Evolutionary conservation across 2,797 vertebrate genomes (phyloP).

Genomic region (Molossus alvarezi): DNA sequence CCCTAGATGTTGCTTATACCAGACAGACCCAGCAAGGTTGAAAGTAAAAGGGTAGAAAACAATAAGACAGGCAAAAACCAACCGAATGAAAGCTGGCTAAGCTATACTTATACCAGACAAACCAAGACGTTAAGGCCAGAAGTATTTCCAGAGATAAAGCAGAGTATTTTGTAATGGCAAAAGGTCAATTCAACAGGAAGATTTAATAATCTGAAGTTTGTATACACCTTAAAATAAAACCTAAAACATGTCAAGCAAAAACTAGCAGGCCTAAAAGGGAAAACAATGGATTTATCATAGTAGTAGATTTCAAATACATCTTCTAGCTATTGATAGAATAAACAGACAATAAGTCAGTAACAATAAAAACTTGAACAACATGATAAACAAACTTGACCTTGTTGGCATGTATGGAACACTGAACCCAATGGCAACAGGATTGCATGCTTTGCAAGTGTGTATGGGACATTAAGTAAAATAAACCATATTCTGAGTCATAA

Average conservation of each 20-base stretch:
- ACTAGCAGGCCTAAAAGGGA: slow-evolving; percentile 26
- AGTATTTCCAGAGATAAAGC: slow-evolving; percentile 55
- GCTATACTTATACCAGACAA: neutral
- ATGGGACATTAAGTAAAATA: slow-evolving; percentile 63
- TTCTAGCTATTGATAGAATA: slow-evolving; percentile 54
- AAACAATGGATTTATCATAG: slow-evolving; percentile 34
- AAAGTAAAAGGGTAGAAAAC: slow-evolving; percentile 38
- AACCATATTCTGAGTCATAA: slow-evolving; percentile 6
- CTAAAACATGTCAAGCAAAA: slow-evolving; percentile 41
- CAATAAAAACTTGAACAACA: slow-evolving; percentile 36
- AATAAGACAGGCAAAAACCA: neutral
- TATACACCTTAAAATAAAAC: slow-evolving; percentile 64
- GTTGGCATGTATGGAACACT: neutral
- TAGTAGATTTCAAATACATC: slow-evolving; percentile 64
- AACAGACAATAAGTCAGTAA: slow-evolving; percentile 55
- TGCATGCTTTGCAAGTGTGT: slow-evolving; percentile 16
- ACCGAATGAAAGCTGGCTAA: neutral
- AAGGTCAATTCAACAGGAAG: slow-evolving; percentile 57
- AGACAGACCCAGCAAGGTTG: neutral
- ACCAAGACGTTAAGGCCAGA: slow-evolving; percentile 11
- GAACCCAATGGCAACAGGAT: neutral
- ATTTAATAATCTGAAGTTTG: slow-evolving; percentile 58
- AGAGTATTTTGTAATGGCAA: neutral
- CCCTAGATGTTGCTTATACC: neutral
- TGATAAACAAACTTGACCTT: slow-evolving; percentile 59